Percentiles rank a stretch among this genome's conserved stretches.
These are phyloP conservation scores for Prolemur simus DNA, from an alignment of 2,113 vertebrate species.

Conservation along the genomic window DNA sequence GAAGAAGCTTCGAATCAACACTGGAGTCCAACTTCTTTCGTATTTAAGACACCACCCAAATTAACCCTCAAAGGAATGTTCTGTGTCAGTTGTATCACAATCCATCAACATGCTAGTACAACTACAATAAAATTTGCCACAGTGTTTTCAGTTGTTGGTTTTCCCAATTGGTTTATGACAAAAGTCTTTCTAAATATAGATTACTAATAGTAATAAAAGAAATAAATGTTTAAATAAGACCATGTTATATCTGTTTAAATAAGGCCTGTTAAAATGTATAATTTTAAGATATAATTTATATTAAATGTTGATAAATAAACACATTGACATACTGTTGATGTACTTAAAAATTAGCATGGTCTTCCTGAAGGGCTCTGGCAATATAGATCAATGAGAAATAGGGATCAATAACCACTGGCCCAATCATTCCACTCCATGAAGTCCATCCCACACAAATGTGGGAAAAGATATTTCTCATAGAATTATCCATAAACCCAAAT, in stretches of 20 bases:
- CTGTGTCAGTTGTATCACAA: rapidly evolving
- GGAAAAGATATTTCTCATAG: background rate
- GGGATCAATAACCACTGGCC: no score
- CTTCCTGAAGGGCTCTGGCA: background rate
- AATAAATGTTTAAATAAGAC: background rate
- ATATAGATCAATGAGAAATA: rapidly evolving
- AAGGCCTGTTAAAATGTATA: no score
- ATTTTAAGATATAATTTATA: background rate
- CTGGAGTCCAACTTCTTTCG: background rate
- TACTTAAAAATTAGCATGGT: rapidly evolving
- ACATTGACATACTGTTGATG: background rate
- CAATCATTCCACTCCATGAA: background rate
- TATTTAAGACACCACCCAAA: background rate
- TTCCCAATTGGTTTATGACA: background rate
- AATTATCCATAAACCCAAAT: background rate
- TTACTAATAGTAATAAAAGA: background rate
- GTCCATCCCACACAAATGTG: background rate
- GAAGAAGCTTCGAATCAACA: background rate
- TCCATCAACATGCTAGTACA: no score
- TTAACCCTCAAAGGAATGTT: background rate
- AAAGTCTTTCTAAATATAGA: background rate
- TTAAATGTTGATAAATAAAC: background rate
- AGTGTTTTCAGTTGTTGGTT: background rate
- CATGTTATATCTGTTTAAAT: no score
- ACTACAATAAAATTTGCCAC: background rate